These are phyloP conservation scores for Penaeus monodon DNA, from an alignment of 2,888 invertebrate species.

Conservation along the genomic window DNA sequence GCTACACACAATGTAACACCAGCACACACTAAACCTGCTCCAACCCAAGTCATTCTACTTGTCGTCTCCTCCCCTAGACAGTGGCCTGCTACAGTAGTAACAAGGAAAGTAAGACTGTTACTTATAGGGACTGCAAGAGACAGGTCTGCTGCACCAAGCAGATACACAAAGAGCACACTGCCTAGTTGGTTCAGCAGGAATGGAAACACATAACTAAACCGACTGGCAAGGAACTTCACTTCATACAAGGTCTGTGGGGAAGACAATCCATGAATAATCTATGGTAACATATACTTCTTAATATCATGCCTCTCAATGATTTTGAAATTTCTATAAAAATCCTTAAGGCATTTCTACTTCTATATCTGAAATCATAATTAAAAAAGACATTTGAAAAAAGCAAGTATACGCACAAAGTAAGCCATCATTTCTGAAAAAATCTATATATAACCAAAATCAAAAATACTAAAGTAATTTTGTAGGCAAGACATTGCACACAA, in stretches of 20 bases:
- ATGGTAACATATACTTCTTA: too few species aligned
- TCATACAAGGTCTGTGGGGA: conserved; percentile 57
- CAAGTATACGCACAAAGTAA: too few species aligned
- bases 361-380: too few species aligned
- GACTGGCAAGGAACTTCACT: conserved; percentile 60
- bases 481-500: too few species aligned
- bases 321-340: too few species aligned
- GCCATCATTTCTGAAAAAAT: too few species aligned
- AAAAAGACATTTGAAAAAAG: too few species aligned
- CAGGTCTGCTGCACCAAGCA: conserved; percentile 79
- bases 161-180: conserved; percentile 81
- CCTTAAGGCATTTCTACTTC: too few species aligned
- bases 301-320: too few species aligned
- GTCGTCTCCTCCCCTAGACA: conserved; percentile 76
- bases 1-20: conserved; percentile 60
- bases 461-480: too few species aligned
- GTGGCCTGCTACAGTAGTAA: conserved; percentile 83
- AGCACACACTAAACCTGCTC: conserved; percentile 61
- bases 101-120: conserved; percentile 87
- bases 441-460: too few species aligned
- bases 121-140: conserved; percentile 85
- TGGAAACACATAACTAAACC: conserved; percentile 78
- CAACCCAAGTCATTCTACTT: conserved; percentile 55
- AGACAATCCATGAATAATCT: not conserved
- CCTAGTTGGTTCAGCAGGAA: conserved; percentile 86